phyloP scores from a whole-genome alignment of 2,888 invertebrate species.

The Drosophila kambysellisi region DNA sequence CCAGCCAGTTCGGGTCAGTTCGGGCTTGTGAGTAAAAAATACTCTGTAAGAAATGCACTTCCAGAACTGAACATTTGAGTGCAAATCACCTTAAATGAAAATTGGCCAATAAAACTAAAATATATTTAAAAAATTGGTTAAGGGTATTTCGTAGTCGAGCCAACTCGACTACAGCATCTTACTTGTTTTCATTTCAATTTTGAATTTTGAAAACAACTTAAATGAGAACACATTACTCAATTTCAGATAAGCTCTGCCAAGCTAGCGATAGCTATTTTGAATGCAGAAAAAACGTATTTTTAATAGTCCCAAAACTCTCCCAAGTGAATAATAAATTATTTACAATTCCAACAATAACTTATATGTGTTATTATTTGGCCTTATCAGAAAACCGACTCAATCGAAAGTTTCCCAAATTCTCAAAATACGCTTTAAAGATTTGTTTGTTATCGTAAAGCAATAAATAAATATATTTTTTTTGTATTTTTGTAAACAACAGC shows the following conservation, averaged over 20 bases:
- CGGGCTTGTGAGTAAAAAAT: too few species aligned
- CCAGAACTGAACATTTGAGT: too few species aligned
- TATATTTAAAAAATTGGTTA: too few species aligned
- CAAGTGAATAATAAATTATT: neutral
- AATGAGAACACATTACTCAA: neutral
- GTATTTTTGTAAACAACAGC: neutral
- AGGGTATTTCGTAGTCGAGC: too few species aligned
- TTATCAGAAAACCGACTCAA: neutral
- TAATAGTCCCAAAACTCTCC: neutral
- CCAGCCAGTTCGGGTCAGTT: too few species aligned
- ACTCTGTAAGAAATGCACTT: too few species aligned
- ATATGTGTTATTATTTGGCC: neutral
- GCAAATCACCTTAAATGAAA: too few species aligned
- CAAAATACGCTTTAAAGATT: neutral
- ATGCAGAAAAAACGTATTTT: neutral
- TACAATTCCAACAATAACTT: neutral
- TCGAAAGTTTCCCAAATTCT: neutral
- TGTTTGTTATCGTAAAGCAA: neutral
- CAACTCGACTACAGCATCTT: too few species aligned
- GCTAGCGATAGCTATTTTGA: neutral
- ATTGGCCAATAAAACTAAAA: too few species aligned
- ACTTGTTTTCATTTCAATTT: too few species aligned
- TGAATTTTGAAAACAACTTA: neutral
- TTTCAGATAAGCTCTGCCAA: neutral
- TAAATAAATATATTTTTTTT: neutral